These are phyloP conservation scores for Chymomyza amoena DNA, from an alignment of 2,888 invertebrate genomes.

Conservation along the genomic window DNA sequence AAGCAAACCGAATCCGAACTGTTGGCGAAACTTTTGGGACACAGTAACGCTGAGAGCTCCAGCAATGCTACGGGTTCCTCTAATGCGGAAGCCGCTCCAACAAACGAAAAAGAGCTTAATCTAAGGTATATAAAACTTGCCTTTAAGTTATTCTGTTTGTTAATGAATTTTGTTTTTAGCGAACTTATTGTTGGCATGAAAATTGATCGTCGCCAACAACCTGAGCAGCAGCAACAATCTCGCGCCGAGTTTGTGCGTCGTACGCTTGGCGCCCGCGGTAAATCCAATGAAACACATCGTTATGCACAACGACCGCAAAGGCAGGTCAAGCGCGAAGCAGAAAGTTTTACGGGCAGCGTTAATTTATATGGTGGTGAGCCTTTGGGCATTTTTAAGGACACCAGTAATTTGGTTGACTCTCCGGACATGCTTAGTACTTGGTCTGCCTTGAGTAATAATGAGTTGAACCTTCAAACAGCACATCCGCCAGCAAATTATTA, in stretches of 20 bases:
- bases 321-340: slow-evolving; percentile 60
- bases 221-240: slow-evolving; percentile 44
- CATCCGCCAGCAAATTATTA: slow-evolving; percentile 92
- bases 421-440: slow-evolving; percentile 82
- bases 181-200: slow-evolving; percentile 88
- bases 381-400: slow-evolving; percentile 82
- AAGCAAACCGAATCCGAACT: slow-evolving; percentile 86
- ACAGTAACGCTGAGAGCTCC: slow-evolving; percentile 28
- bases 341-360: slow-evolving; percentile 78
- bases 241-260: slow-evolving; percentile 79
- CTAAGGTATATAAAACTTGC: slow-evolving; percentile 60
- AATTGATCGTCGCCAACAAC: slow-evolving; percentile 81
- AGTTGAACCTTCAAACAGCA: slow-evolving; percentile 83
- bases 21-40: slow-evolving; percentile 83
- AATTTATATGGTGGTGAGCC: slow-evolving; percentile 83
- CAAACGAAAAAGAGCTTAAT: slow-evolving; percentile 56
- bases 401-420: slow-evolving; percentile 49
- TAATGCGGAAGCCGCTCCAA: not conserved
- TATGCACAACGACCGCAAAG: slow-evolving; percentile 40
- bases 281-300: slow-evolving; percentile 22
- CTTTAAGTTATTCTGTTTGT: not conserved
- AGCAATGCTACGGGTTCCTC: slow-evolving; percentile 10
- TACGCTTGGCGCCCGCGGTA: slow-evolving; percentile 58
- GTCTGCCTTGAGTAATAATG: slow-evolving; percentile 83
- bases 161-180: slow-evolving; percentile 78